Base-by-base conservation (phyloP, 2,797 vertebrate species). In the Cryptoblepharus egeriae region DNA sequence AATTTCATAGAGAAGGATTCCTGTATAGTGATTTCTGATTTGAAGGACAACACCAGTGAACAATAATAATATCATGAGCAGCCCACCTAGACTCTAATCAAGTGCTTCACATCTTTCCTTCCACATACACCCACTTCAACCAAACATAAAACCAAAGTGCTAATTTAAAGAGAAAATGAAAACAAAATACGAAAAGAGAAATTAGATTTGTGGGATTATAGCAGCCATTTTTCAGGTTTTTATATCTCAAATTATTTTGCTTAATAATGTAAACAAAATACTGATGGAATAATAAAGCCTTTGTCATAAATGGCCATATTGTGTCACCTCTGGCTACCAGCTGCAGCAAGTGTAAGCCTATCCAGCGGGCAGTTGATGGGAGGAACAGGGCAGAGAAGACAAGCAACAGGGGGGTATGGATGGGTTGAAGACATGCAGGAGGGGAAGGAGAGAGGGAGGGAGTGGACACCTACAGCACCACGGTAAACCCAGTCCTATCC, bases 141-240 rank as follows among this genome's bases (percentile, higher is more conserved):
- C 8, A 68, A 64, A 81, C 18, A 65, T 22, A 68, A 15, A 3
- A 0, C 1, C 39, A 71, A 75, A 55, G 58, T n/a, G n/a, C 32
- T 5, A 86, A 13, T 2, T 2, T 26, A 37, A 2, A 58, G 71
- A 13, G 76, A 75, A 71, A 10, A 64, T 32, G 35, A 22, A 35
- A 60, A 75, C 58, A 61, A 68, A 37, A 68, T 68, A 37, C 57
- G 8, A 61, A 75, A 75, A 0, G 4, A 22, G n/a, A 28, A 52
- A 35, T 83, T 82, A 61, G 9, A 57, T 57, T 12, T 12, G 68
- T 80, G n/a, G 0, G 0, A 70, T 1, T 63, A 45, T 75, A 28
- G 57, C 0, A 0, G 2, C 7, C 69, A 0, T 18, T 4, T 35
- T 35, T 67, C 70, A 9, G 32, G 74, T 30, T 55, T 72, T 72